phyloP scores from a whole-genome alignment of 2,888 invertebrate species.

The Scaptomyza polygonia region DNA sequence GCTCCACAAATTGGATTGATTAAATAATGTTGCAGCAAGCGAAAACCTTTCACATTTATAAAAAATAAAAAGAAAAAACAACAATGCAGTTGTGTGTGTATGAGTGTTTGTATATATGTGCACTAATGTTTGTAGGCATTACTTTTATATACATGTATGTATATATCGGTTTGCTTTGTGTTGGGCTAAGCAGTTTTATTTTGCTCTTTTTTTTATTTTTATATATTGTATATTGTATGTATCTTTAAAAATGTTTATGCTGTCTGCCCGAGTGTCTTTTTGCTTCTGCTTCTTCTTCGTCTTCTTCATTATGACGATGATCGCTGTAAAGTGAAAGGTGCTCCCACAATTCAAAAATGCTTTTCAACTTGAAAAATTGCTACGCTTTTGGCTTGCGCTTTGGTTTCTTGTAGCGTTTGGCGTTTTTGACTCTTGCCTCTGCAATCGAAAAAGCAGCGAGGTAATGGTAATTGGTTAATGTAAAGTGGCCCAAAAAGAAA shows the following conservation, averaged over 20 bases:
- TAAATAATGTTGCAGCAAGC: constrained; percentile 81
- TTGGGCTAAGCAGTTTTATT: constrained; percentile 75
- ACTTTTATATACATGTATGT: constrained; percentile 12
- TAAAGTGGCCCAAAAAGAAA: constrained; percentile 60
- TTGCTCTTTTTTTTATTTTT: constrained; percentile 67
- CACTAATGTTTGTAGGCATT: constrained; percentile 39
- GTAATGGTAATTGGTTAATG: constrained; percentile 68
- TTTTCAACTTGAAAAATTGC: constrained; percentile 79
- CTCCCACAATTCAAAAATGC: constrained; percentile 79
- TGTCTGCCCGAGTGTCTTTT: constrained; percentile 23
- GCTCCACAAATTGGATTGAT: constrained; percentile 80
- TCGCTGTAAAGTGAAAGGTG: constrained; percentile 80
- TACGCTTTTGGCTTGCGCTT: constrained; percentile 71
- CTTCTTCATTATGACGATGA: constrained; percentile 29
- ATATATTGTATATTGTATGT: neutral
- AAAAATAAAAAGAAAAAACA: constrained; percentile 11
- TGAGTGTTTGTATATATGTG: constrained; percentile 28
- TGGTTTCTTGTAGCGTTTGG: constrained; percentile 44
- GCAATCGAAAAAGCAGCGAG: constrained; percentile 66
- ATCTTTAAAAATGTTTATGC: constrained; percentile 68
- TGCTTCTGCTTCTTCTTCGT: constrained; percentile 28
- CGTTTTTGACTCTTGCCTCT: constrained; percentile 40
- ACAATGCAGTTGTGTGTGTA: constrained; percentile 42
- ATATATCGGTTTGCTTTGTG: constrained; percentile 68
- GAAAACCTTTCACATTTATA: constrained; percentile 79